phyloP scores from a whole-genome alignment of 1,140 invertebrate species.

The Drosophila nebulosa region DNA sequence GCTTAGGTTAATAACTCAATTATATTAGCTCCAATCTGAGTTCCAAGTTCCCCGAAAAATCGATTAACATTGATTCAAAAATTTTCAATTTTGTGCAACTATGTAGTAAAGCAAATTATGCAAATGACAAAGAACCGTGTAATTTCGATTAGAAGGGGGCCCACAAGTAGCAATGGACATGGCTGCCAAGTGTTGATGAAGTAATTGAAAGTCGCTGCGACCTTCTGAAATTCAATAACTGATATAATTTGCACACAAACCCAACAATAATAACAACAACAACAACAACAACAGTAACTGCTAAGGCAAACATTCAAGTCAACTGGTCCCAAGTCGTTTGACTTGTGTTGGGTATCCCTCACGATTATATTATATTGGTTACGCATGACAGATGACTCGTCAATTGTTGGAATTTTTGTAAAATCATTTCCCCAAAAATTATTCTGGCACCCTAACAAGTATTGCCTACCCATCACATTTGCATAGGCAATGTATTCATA shows the following conservation, averaged over 20 bases:
- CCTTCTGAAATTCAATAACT: slow-evolving; percentile 46
- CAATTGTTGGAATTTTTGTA: neutral
- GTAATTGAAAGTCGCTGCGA: slow-evolving; percentile 43
- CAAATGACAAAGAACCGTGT: slow-evolving; percentile 18
- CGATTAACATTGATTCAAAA: slow-evolving; percentile 6
- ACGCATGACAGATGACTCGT: neutral
- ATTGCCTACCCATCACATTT: neutral
- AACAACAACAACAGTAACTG: too few species aligned
- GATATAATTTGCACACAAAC: slow-evolving; percentile 23
- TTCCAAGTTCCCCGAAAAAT: neutral
- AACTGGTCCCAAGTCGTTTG: too few species aligned
- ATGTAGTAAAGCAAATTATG: slow-evolving; percentile 15
- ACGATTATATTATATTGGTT: neutral
- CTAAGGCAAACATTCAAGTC: neutral
- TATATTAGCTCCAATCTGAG: neutral
- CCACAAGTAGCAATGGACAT: neutral
- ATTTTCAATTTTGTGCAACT: slow-evolving; percentile 4
- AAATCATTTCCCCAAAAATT: neutral
- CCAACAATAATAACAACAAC: neutral
- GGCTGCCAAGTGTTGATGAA: slow-evolving; percentile 16
- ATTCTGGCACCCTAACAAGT: neutral
- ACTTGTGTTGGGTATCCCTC: too few species aligned
- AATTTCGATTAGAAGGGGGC: slow-evolving; percentile 48
- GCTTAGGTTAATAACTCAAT: slow-evolving; percentile 14
- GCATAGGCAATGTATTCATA: slow-evolving; percentile 11